Evolutionary conservation across 2,797 vertebrate genomes (phyloP).

Genomic region (Cyclopterus lumpus): DNA sequence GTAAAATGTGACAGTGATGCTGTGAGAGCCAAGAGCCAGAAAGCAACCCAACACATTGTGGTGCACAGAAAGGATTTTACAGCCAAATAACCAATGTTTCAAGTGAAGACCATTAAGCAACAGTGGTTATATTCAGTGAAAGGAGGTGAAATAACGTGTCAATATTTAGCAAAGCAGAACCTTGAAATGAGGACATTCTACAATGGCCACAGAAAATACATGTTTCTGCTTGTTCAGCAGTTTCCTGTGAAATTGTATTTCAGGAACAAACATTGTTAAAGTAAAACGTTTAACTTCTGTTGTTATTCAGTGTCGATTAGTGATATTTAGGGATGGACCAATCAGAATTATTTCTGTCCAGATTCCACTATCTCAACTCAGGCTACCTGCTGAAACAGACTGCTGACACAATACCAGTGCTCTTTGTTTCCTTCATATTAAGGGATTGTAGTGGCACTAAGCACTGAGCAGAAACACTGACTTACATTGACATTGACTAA

Average conservation of each 20-base stretch:
- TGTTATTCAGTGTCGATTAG: not conserved
- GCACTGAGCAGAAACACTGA: too few relatives aligned
- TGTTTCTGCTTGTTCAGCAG: not conserved
- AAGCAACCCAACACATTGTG: slow-evolving; percentile 4
- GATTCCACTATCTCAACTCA: too few relatives aligned
- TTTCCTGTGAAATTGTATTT: not conserved
- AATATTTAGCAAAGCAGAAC: not conserved
- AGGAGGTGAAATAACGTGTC: not conserved
- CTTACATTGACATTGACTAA: too few relatives aligned
- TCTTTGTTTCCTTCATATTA: not conserved
- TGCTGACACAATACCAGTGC: not conserved
- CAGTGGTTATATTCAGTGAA: not conserved
- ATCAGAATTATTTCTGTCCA: too few relatives aligned
- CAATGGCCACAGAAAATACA: too few relatives aligned
- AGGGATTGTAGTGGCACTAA: too few relatives aligned
- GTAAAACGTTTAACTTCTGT: not conserved
- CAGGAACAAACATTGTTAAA: not conserved
- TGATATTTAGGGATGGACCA: too few relatives aligned
- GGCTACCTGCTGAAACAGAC: not conserved
- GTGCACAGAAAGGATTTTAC: not conserved
- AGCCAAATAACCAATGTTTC: not conserved
- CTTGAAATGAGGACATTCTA: not conserved
- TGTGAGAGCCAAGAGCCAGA: slow-evolving; percentile 3
- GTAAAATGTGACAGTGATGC: slow-evolving; percentile 20
- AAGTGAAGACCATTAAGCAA: not conserved